phyloP scores from a whole-genome alignment of 1,140 invertebrate species.

The Anoplophora glabripennis region DNA sequence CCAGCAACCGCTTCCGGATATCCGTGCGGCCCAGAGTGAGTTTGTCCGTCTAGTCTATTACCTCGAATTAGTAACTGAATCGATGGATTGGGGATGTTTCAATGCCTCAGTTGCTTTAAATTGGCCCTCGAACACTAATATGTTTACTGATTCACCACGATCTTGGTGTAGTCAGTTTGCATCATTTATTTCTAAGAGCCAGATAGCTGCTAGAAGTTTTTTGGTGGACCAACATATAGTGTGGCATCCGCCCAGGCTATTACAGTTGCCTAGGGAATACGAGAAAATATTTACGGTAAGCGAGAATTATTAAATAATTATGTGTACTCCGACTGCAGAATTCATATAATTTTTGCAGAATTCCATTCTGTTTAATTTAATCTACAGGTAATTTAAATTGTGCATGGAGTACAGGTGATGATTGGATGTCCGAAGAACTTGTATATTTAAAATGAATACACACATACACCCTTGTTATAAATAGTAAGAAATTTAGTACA shows the following conservation, averaged over 20 bases:
- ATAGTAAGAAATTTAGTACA: no score
- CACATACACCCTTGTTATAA: no score
- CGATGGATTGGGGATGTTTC: slow-evolving; percentile 64
- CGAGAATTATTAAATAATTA: no score
- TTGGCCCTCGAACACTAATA: slow-evolving; percentile 58
- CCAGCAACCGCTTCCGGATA: slow-evolving; percentile 71
- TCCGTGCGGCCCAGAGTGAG: slow-evolving; percentile 61
- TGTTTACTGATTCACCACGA: slow-evolving; percentile 51
- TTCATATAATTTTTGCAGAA: no score
- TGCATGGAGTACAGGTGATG: no score
- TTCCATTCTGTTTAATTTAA: no score
- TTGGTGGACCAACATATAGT: slow-evolving; percentile 68
- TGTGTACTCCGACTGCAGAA: no score
- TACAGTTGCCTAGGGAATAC: slow-evolving; percentile 83
- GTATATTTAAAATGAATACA: no score
- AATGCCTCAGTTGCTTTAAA: slow-evolving; percentile 64
- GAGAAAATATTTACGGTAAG: slow-evolving; percentile 87
- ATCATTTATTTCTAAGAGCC: slow-evolving; percentile 54
- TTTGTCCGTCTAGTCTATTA: slow-evolving; percentile 73
- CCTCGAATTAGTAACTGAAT: slow-evolving; percentile 68
- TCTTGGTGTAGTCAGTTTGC: slow-evolving; percentile 67
- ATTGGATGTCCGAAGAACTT: no score
- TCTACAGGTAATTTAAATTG: no score
- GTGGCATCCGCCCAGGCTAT: slow-evolving; percentile 77
- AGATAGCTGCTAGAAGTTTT: slow-evolving; percentile 57